Conservation (phyloP, 2,113 vertebrate genomes). For the Burhinus bistriatus region DNA sequence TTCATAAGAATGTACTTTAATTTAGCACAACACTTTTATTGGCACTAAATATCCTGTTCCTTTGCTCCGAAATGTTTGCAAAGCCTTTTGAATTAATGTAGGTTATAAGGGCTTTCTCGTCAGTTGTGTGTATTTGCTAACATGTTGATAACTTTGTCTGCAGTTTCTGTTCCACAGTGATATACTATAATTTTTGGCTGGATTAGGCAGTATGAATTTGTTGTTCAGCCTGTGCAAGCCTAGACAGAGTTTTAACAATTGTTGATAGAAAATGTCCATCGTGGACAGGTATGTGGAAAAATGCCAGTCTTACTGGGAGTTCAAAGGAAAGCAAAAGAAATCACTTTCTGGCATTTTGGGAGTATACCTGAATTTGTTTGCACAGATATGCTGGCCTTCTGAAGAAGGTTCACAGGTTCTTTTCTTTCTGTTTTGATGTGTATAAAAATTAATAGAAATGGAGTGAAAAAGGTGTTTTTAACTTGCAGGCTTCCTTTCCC, state of each 20-base stretch:
- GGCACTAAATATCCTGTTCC: background rate
- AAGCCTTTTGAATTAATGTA: background rate
- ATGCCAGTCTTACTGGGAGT: background rate
- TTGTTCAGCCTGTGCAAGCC: background rate
- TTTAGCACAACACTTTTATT: background rate
- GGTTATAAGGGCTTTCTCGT: background rate
- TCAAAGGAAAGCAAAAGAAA: background rate
- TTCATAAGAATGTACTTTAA: background rate
- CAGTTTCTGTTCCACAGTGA: background rate
- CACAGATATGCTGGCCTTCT: background rate
- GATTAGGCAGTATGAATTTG: background rate
- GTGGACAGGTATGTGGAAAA: background rate
- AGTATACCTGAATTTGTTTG: background rate
- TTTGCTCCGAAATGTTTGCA: background rate
- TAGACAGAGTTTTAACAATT: conserved; percentile 1
- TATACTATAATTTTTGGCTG: background rate
- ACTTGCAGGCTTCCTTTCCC: background rate
- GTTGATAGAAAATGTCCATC: background rate
- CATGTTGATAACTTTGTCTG: background rate
- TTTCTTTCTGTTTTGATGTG: background rate
- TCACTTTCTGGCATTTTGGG: background rate
- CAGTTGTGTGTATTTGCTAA: background rate
- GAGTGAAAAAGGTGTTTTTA: conserved; percentile 20
- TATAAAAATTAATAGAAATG: background rate
- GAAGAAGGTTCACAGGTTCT: background rate